phyloP scores from a whole-genome alignment of 2,113 vertebrate species.

The Mionectes macconnelli region DNA sequence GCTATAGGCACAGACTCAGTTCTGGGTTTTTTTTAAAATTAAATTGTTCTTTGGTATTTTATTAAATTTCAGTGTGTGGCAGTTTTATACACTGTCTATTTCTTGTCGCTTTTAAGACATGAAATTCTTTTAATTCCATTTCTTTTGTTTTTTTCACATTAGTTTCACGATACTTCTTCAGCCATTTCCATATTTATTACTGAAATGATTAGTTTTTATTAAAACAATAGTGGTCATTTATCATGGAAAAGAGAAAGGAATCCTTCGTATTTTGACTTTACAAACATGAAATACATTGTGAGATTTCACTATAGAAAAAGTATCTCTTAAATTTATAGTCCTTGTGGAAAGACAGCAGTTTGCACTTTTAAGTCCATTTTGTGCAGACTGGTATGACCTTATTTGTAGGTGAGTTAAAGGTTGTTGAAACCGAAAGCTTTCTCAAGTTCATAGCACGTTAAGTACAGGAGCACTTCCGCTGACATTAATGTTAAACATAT shows the following conservation, averaged over 20 bases:
- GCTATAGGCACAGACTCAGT: background rate
- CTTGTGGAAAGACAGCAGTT: background rate
- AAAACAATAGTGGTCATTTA: background rate
- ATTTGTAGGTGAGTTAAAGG: background rate
- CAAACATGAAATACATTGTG: background rate
- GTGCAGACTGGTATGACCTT: background rate
- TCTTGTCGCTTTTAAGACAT: background rate
- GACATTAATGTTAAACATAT: background rate
- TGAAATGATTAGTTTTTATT: background rate
- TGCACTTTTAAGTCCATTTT: background rate
- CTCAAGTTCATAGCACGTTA: background rate
- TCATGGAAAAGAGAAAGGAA: background rate
- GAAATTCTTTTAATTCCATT: background rate
- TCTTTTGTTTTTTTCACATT: background rate
- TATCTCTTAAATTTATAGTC: background rate
- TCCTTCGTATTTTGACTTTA: background rate
- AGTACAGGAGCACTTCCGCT: background rate
- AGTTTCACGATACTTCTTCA: background rate
- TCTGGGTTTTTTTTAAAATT: background rate
- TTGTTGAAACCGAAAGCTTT: background rate
- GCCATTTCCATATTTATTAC: background rate
- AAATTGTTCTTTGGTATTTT: background rate
- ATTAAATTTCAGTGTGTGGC: background rate
- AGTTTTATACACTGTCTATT: background rate
- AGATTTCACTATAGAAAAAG: background rate